Evolutionary conservation across 23 tunicate genomes (phyloP), one percentile per base, ranked within the genome.

Genomic region (Halocynthia aurantium): DNA sequence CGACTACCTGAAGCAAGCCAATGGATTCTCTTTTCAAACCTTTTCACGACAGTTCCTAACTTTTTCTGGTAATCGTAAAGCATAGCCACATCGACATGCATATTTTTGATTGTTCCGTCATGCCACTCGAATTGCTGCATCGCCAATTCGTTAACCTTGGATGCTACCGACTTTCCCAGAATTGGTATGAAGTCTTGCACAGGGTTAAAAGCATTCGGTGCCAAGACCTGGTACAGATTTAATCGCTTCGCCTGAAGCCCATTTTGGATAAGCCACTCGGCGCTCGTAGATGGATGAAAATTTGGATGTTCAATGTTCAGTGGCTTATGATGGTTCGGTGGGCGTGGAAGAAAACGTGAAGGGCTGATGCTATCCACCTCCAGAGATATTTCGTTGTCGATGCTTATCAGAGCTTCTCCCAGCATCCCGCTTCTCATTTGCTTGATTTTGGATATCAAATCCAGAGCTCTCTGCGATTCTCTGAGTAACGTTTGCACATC

Each of bases 111-210:
- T 15, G 83, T 77, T 22, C 98, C 98, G 69, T 92, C 98, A 73
- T 92, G 92, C 98, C 98, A 92, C 65, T 86, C 92, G 75, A 92
- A 83, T 71, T 92, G 98, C 67, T 86, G 98, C 98, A 92, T 92
- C 12, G 98, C 98, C 58, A 84, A 80, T 72, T 60, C 81, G 71
- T 92, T 91, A 8, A 91, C 78, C 73, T 78, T 82, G 6, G 98
- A 92, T 52, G 68, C 69, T n/a, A 92, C 98, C 51, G 98, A 82
- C 69, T 92, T 92, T 62, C 98, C 49, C 22, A 92, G 55, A 57
- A 92, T 83, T 44, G 98, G 93, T 49, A 92, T 76, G 67, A 92
- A 92, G 70, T 92, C 92, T 57, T 85, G 74, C 8, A 86, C 79
- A 10, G 91, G 98, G 57, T 92, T 92, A 79, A 86, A 92, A 69